phyloP scores from a whole-genome alignment of 2,797 vertebrate species.

The Chromobotia macracanthus region DNA sequence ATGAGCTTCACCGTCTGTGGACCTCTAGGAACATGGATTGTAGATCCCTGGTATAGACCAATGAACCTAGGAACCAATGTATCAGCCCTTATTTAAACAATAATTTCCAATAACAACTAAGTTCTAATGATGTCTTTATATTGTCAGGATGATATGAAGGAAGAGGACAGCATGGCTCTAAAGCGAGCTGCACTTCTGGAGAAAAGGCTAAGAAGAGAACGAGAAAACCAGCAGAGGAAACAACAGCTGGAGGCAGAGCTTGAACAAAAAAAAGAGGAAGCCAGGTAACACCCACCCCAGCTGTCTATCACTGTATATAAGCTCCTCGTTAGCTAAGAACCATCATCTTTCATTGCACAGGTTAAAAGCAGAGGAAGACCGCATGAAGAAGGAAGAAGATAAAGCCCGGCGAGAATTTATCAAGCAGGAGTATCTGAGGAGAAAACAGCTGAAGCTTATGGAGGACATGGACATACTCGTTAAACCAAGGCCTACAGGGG shows the following conservation, averaged over 20 bases:
- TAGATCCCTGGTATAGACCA: no score
- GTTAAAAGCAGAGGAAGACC: slow-evolving; percentile 94
- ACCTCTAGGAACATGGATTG: no score
- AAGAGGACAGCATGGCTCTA: slow-evolving; percentile 93
- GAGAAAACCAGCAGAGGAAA: slow-evolving; percentile 89
- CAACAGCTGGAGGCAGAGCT: slow-evolving; percentile 90
- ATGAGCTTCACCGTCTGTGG: no score
- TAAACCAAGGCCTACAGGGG: slow-evolving; percentile 81
- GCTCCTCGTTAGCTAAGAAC: background rate
- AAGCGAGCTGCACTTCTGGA: slow-evolving; percentile 92
- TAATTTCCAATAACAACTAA: no score
- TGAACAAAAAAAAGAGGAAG: slow-evolving; percentile 94
- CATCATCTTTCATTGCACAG: slow-evolving; percentile 65
- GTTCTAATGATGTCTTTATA: slow-evolving; percentile 24
- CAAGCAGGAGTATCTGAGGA: slow-evolving; percentile 93
- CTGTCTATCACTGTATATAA: background rate
- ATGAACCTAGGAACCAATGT: no score
- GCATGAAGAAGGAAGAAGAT: slow-evolving; percentile 93
- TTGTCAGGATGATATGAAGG: slow-evolving; percentile 89
- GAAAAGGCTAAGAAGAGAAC: slow-evolving; percentile 91
- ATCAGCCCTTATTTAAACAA: background rate
- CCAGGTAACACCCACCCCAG: slow-evolving; percentile 76
- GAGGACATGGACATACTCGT: slow-evolving; percentile 93
- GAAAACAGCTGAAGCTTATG: slow-evolving; percentile 98
- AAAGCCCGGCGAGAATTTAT: slow-evolving; percentile 92